Percentiles rank a stretch among this genome's conserved stretches.
phyloP scores from a whole-genome alignment of 2,113 vertebrate species.

The Uria lomvia region DNA sequence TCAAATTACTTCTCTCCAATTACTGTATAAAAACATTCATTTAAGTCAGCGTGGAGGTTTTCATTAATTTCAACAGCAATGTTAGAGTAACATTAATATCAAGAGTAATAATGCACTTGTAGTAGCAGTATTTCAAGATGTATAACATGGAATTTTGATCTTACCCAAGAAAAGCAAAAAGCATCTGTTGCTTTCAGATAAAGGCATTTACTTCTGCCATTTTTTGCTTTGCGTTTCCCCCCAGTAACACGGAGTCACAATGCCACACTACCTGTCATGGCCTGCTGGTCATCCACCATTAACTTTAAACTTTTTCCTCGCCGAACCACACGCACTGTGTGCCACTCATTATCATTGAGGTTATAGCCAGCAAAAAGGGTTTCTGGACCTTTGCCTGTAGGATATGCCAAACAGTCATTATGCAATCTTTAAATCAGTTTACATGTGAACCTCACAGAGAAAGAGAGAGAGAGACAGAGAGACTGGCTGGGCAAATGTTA shows the following conservation, averaged over 20 bases:
- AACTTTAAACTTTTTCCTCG: conserved; percentile 96
- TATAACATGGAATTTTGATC: neutral
- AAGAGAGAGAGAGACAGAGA: conserved; percentile 53
- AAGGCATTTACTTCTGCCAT: neutral
- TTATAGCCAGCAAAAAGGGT: conserved; percentile 98
- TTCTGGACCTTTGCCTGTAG: conserved; percentile 99
- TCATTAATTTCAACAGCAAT: neutral
- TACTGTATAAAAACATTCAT: neutral
- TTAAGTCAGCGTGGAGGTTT: neutral
- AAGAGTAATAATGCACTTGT: neutral
- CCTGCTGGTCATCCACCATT: conserved; percentile 92
- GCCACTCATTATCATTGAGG: conserved; percentile 99
- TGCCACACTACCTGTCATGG: conserved; percentile 79
- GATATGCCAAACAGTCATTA: conserved; percentile 95
- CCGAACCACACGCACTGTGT: conserved; percentile 96
- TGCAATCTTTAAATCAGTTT: conserved; percentile 72
- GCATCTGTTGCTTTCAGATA: neutral
- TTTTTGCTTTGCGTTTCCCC: neutral
- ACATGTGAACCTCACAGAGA: conserved; percentile 77
- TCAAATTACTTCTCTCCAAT: neutral
- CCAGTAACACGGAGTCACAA: neutral
- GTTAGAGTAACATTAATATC: neutral
- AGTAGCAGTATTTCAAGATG: neutral
- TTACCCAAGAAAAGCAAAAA: neutral
- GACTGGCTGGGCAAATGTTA: conserved; percentile 63